phyloP scores from a whole-genome alignment of 23 tunicate genomes.

The Botrylloides violaceus region DNA sequence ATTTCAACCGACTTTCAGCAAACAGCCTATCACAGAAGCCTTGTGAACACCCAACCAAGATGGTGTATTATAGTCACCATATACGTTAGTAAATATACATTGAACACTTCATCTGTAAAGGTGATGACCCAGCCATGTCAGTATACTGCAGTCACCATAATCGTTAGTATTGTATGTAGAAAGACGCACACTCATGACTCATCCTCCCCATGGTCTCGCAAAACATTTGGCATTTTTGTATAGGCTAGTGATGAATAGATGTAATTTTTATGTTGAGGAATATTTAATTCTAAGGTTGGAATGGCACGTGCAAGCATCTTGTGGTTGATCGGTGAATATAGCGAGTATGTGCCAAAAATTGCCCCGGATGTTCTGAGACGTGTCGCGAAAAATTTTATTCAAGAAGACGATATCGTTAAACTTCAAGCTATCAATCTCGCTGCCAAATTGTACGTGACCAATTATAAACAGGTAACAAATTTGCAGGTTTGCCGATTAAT shows the following conservation, averaged over 20 bases:
- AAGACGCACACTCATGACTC: no score
- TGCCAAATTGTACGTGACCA: conserved; percentile 76
- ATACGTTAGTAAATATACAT: no score
- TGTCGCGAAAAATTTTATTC: conserved; percentile 69
- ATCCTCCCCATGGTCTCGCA: no score
- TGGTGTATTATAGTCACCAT: no score
- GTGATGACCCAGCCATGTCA: no score
- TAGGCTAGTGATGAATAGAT: neutral
- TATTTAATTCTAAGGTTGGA: conserved; percentile 46
- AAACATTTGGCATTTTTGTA: no score
- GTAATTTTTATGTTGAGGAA: neutral
- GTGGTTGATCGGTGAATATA: conserved; percentile 96
- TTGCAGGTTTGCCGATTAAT: neutral
- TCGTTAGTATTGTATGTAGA: no score
- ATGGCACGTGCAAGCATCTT: conserved; percentile 93
- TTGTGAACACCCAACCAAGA: no score
- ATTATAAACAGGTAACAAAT: conserved; percentile 61
- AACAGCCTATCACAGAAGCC: no score
- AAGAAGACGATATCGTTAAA: conserved; percentile 87
- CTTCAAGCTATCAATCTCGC: conserved; percentile 82
- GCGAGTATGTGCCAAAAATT: conserved; percentile 90
- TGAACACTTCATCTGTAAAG: no score
- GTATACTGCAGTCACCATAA: no score
- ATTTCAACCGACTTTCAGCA: no score
- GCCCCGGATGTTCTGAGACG: conserved; percentile 94